These are phyloP conservation scores for Lepidurus couesii DNA, from an alignment of 1,140 invertebrate genomes.

Conservation along the genomic window DNA sequence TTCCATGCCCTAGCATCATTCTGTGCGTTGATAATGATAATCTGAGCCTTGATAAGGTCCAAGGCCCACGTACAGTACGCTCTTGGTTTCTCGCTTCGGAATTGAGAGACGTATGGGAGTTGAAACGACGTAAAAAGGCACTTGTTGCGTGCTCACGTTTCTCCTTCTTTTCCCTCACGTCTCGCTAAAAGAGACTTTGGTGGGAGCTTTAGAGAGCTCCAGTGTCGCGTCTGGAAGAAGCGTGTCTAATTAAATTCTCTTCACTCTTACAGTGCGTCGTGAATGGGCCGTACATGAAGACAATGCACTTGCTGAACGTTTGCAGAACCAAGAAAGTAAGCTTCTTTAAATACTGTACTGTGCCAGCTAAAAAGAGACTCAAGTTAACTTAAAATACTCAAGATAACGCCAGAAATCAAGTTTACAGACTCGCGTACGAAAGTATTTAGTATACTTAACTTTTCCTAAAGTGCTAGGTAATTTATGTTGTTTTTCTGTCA, in stretches of 20 bases:
- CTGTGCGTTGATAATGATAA: not conserved
- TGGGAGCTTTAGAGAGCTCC: not conserved
- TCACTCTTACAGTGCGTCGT: constrained; percentile 63
- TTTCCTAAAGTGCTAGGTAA: no score
- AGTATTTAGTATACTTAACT: no score
- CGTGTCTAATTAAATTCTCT: constrained; percentile 17
- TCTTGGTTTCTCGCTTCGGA: not conserved
- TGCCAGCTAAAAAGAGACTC: no score
- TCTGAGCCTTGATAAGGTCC: constrained; percentile 5
- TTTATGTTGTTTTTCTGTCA: no score
- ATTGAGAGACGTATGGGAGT: not conserved
- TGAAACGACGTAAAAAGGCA: not conserved
- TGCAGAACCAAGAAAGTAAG: constrained; percentile 87
- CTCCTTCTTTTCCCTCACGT: not conserved
- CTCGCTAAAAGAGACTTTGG: not conserved
- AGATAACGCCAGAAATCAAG: no score
- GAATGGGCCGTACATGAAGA: constrained; percentile 91
- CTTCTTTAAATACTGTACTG: constrained; percentile 34
- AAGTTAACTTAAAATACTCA: no score
- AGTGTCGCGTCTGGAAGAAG: not conserved
- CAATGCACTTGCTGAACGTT: constrained; percentile 75
- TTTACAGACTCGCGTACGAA: no score
- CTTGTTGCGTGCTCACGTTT: constrained; percentile 18
- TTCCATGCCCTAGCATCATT: not conserved
- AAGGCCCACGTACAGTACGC: not conserved